Conservation (phyloP, 1,140 invertebrate genomes). For the Gryllus bimaculatus region DNA sequence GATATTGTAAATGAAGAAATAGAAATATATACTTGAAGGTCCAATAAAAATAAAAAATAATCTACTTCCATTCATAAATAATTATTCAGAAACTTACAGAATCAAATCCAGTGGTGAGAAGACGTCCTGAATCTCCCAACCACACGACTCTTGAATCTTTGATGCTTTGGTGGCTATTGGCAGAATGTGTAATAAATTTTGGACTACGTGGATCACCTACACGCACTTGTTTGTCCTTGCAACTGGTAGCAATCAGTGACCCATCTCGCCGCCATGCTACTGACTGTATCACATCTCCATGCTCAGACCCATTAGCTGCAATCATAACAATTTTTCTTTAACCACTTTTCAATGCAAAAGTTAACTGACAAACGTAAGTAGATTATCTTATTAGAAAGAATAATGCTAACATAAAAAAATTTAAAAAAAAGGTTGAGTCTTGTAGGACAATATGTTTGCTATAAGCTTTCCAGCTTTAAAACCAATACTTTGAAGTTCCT, state of each 20-base stretch:
- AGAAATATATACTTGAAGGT: not conserved
- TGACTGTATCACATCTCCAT: constrained; percentile 74
- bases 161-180: constrained; percentile 73
- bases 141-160: constrained; percentile 85
- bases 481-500: too few species aligned
- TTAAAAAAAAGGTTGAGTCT: too few species aligned
- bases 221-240: constrained; percentile 75
- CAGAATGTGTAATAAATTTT: constrained; percentile 47
- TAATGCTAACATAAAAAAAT: too few species aligned
- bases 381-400: too few species aligned
- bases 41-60: not conserved
- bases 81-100: constrained; percentile 30
- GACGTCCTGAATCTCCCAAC: constrained; percentile 69
- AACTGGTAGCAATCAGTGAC: constrained; percentile 57
- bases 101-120: constrained; percentile 68
- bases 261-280: constrained; percentile 78
- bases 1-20: not conserved
- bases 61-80: not conserved
- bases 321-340: too few species aligned
- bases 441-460: too few species aligned
- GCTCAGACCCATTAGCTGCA: constrained; percentile 57
- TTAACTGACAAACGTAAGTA: too few species aligned
- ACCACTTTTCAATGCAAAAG: too few species aligned
- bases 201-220: constrained; percentile 66
- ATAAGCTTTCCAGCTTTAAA: too few species aligned